Evolutionary conservation across 2,797 vertebrate species (phyloP).

Genomic region (Hylomyscus alleni): DNA sequence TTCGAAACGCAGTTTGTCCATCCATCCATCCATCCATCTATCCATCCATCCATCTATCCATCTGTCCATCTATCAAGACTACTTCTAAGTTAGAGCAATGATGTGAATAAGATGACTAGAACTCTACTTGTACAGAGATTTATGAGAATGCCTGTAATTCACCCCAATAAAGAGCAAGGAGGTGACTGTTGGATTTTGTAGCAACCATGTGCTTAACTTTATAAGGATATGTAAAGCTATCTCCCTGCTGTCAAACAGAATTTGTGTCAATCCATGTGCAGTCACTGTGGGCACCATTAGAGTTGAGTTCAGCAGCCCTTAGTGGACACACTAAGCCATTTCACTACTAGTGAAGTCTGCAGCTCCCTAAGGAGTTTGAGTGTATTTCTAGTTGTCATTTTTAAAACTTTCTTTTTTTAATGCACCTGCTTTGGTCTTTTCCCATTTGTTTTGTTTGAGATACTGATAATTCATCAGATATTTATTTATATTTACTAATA

Average conservation of each 20-base stretch:
- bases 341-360: not conserved
- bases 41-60: not conserved
- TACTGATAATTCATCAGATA: not conserved
- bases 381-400: not conserved
- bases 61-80: not conserved
- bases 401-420: not conserved
- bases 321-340: not conserved
- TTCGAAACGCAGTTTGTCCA: not conserved
- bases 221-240: not conserved
- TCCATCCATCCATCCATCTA: no score
- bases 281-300: not conserved
- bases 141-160: not conserved
- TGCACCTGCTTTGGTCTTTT: not conserved
- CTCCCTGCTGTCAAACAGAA: not conserved
- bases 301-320: not conserved
- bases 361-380: not conserved
- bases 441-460: not conserved
- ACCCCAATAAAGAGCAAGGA: not conserved
- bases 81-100: not conserved
- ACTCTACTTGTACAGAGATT: not conserved
- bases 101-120: conserved; percentile 1
- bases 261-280: not conserved
- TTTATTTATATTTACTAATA: not conserved
- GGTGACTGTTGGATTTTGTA: not conserved
- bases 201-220: not conserved